Conservation (phyloP, 1,140 invertebrate species). For the Cyclargus thomasi region DNA sequence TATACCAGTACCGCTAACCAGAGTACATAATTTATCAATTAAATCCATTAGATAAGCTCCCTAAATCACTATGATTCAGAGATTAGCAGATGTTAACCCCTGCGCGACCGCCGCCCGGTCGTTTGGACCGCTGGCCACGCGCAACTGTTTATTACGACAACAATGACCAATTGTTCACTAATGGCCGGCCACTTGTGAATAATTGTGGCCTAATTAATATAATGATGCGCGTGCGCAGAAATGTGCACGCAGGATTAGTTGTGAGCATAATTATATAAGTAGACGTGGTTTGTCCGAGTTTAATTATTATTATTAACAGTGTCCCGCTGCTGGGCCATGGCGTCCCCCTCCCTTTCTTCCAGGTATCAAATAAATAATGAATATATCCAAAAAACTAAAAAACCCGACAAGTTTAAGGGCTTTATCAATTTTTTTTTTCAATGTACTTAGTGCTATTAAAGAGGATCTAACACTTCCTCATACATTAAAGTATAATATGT, state of each 20-base stretch:
- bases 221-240: conserved; percentile 29
- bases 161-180: conserved; percentile 46
- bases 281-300: background rate
- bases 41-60: background rate
- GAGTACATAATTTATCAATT: background rate
- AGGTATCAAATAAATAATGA: too few relatives aligned
- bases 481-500: too few relatives aligned
- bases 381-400: too few relatives aligned
- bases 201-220: conserved; percentile 47
- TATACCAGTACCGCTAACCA: background rate
- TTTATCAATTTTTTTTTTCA: too few relatives aligned
- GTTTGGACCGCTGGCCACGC: conserved; percentile 47
- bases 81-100: conserved; percentile 47
- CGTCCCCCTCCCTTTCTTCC: too few relatives aligned
- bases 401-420: too few relatives aligned
- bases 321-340: too few relatives aligned
- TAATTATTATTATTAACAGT: too few relatives aligned
- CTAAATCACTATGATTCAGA: conserved; percentile 1
- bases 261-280: background rate
- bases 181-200: conserved; percentile 50
- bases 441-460: too few relatives aligned
- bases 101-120: conserved; percentile 21
- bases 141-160: conserved; percentile 43
- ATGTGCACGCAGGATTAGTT: conserved; percentile 15
- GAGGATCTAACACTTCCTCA: too few relatives aligned